phyloP scores from a whole-genome alignment of 2,888 invertebrate species.

The Julus scanicus region DNA sequence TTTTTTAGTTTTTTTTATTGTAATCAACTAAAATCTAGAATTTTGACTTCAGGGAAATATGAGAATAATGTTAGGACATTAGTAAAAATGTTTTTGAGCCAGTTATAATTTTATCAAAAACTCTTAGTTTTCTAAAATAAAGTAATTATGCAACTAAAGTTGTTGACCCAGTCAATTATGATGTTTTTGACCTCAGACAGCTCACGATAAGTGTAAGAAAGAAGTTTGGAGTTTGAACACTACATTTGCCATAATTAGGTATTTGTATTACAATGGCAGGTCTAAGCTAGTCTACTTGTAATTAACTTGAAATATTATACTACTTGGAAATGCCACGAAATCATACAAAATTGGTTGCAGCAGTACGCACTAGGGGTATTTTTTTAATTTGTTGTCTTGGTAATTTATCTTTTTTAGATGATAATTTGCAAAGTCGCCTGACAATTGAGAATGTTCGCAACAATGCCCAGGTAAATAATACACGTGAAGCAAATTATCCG shows the following conservation, averaged over 20 bases:
- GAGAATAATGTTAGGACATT: no score
- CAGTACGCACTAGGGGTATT: no score
- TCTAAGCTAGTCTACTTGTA: neutral
- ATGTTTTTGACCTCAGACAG: neutral
- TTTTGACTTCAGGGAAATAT: no score
- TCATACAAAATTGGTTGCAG: neutral
- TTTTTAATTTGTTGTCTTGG: neutral
- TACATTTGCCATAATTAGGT: neutral
- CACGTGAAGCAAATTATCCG: neutral
- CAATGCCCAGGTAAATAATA: neutral
- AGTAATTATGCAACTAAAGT: neutral
- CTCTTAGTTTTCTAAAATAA: no score
- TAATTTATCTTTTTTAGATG: neutral
- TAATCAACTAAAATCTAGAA: no score
- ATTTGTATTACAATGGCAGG: neutral
- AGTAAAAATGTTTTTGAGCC: no score
- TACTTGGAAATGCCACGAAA: neutral
- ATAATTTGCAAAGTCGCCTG: neutral
- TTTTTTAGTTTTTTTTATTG: no score
- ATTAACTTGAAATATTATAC: neutral
- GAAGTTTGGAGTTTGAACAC: neutral
- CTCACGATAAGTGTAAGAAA: neutral
- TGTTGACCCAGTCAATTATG: neutral
- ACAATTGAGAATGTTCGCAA: conserved; percentile 3
- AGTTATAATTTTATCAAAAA: no score